Conservation (phyloP, 2,113 vertebrate species). For the Manacus vitellinus region DNA sequence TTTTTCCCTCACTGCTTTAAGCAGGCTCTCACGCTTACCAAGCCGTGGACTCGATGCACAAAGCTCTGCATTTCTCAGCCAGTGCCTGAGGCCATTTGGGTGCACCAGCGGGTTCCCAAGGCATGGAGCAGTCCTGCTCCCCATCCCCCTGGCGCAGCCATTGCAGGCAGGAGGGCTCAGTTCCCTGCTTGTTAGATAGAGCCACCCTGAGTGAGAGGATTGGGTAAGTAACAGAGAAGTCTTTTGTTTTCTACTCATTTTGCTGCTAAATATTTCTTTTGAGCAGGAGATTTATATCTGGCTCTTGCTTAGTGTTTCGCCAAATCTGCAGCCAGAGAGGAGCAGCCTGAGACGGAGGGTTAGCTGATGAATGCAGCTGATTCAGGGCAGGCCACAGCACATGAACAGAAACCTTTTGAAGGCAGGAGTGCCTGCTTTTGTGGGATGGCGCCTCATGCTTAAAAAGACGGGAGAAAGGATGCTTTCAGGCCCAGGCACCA, state of each 20-base stretch:
- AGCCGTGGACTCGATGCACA: background rate
- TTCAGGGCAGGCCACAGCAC: background rate
- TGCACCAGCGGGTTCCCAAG: background rate
- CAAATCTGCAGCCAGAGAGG: background rate
- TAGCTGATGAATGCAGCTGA: slow-evolving; percentile 9
- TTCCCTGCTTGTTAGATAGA: background rate
- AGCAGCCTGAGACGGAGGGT: background rate
- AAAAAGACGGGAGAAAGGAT: background rate
- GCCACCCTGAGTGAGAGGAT: background rate
- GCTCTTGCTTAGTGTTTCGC: background rate
- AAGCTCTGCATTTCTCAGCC: background rate
- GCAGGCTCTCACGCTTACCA: background rate
- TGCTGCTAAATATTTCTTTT: slow-evolving; percentile 31
- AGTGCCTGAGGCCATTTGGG: background rate
- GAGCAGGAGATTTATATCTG: slow-evolving; percentile 33
- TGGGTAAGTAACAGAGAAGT: slow-evolving; percentile 37
- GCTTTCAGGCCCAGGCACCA: background rate
- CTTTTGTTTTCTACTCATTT: background rate
- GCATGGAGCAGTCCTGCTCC: background rate
- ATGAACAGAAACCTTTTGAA: background rate
- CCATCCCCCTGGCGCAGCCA: background rate
- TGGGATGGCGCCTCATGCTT: background rate
- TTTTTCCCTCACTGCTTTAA: background rate
- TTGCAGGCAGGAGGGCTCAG: background rate
- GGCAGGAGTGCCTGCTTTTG: background rate